phyloP scores from a whole-genome alignment of 2,797 vertebrate species.

The Macropus fuliginosus region DNA sequence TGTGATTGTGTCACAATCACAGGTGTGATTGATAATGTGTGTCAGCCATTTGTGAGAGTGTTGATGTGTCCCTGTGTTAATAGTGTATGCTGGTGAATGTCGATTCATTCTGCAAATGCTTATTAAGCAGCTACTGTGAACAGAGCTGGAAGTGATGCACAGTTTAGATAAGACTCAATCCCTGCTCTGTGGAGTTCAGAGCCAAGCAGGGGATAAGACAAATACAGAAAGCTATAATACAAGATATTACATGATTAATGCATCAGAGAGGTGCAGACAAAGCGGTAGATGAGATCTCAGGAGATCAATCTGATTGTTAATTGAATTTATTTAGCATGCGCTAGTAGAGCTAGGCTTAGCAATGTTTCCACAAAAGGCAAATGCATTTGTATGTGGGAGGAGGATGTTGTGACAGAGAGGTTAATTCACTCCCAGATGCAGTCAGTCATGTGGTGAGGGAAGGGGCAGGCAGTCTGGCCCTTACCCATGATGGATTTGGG shows the following conservation, averaged over 20 bases:
- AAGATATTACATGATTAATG: neutral
- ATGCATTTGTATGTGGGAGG: neutral
- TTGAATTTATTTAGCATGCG: neutral
- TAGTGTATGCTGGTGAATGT: neutral
- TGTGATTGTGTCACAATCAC: neutral
- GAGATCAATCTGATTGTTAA: neutral
- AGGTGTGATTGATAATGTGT: neutral
- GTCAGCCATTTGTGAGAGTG: neutral
- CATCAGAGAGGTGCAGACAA: neutral
- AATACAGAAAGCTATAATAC: neutral
- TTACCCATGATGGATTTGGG: neutral
- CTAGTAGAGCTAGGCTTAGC: neutral
- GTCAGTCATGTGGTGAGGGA: neutral
- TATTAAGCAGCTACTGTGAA: neutral
- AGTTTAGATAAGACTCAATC: neutral
- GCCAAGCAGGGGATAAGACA: neutral
- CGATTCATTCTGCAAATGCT: neutral
- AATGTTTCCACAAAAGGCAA: neutral
- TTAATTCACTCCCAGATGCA: neutral
- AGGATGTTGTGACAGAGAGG: neutral
- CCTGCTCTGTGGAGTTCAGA: neutral
- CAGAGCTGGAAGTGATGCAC: neutral
- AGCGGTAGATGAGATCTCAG: neutral
- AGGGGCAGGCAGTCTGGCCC: neutral
- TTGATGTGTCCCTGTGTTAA: neutral